Percentiles rank a stretch among this genome's conserved stretches.
These are phyloP conservation scores for Cinclus mexicanus DNA, from an alignment of 2,113 vertebrate species.

Conservation along the genomic window DNA sequence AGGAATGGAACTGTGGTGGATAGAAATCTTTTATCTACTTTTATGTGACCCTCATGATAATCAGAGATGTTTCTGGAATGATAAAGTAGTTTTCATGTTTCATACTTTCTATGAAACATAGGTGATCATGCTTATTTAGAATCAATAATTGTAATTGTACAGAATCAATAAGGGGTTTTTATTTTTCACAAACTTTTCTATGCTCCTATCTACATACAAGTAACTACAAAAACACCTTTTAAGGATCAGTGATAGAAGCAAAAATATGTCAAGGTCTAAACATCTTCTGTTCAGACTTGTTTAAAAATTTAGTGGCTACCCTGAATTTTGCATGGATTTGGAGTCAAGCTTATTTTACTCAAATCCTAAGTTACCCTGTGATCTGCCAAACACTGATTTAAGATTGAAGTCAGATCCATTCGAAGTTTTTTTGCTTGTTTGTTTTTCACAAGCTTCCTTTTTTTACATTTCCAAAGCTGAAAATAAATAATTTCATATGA, in stretches of 20 bases:
- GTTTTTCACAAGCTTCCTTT: neutral
- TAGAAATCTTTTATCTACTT: neutral
- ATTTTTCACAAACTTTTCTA: neutral
- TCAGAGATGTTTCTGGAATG: neutral
- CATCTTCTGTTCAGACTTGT: neutral
- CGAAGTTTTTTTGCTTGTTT: neutral
- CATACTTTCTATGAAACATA: neutral
- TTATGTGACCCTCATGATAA: neutral
- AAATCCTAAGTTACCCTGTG: neutral
- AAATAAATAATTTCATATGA: neutral
- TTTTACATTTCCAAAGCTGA: neutral
- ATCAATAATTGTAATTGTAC: neutral
- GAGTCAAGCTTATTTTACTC: neutral
- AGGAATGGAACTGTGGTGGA: neutral
- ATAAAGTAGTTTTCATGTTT: neutral
- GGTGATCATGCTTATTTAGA: neutral
- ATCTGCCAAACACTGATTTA: neutral
- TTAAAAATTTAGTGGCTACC: neutral
- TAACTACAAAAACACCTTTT: neutral
- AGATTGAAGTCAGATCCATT: neutral
- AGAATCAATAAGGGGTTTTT: neutral
- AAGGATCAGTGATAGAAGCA: neutral
- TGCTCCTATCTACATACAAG: neutral
- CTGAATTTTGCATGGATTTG: neutral
- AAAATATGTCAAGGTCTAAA: neutral